Conservation (phyloP, 23 tunicate genomes). For the Aplidium turbinatum region DNA sequence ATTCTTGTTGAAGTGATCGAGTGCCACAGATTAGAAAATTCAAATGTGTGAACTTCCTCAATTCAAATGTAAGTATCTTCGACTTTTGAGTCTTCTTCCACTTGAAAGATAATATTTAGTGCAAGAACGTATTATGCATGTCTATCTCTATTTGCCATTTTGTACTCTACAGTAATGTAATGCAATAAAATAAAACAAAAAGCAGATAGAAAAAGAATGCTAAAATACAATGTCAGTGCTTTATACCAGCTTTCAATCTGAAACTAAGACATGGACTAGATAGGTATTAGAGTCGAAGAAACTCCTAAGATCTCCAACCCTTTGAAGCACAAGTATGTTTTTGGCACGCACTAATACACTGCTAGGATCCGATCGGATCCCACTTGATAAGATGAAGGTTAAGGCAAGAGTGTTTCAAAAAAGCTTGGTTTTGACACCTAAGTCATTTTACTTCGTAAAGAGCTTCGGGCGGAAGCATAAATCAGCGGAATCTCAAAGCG, state of each 20-base stretch:
- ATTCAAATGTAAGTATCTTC: no score
- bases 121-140: neutral
- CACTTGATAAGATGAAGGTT: neutral
- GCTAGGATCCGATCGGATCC: neutral
- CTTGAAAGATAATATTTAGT: conserved; percentile 3
- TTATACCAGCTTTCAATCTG: neutral
- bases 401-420: no score
- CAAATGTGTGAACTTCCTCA: no score
- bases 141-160: conserved; percentile 1
- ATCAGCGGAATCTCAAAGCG: no score
- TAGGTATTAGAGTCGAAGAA: neutral
- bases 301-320: neutral
- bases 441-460: no score
- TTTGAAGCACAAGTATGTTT: neutral
- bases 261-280: neutral
- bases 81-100: neutral
- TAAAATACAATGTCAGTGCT: neutral
- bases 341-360: neutral
- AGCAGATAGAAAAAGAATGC: neutral
- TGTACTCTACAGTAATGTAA: neutral
- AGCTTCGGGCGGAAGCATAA: no score
- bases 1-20: neutral
- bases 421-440: no score
- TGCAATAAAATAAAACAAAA: neutral
- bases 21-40: neutral